Evolutionary conservation across 2,113 vertebrate genomes (phyloP).

Genomic region (Tetraodon nigroviridis): DNA sequence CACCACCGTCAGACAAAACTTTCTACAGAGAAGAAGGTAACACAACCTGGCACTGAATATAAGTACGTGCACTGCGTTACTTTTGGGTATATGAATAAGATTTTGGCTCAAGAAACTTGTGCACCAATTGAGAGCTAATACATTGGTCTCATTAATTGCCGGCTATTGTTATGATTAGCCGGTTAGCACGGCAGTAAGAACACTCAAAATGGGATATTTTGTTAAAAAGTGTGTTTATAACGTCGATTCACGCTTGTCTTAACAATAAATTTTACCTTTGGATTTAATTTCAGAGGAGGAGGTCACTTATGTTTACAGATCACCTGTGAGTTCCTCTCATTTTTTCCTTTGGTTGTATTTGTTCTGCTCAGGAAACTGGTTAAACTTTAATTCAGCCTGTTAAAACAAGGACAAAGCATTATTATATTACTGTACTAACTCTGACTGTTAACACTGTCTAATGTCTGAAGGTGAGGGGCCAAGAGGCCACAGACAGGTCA

Average conservation of each 20-base stretch:
- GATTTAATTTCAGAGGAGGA: constrained; percentile 63
- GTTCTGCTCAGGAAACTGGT: not conserved
- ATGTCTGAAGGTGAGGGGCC: constrained; percentile 38
- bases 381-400: not conserved
- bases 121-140: too few relatives aligned
- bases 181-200: too few relatives aligned
- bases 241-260: not conserved
- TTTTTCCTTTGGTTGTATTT: not conserved
- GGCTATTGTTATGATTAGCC: too few relatives aligned
- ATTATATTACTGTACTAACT: too few relatives aligned
- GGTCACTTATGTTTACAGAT: constrained; percentile 60
- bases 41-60: not conserved
- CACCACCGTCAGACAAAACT: constrained; percentile 52
- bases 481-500: constrained; percentile 41
- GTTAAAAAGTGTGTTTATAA: too few relatives aligned
- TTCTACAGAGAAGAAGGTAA: constrained; percentile 70
- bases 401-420: too few relatives aligned
- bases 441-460: not conserved
- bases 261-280: not conserved
- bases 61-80: too few relatives aligned
- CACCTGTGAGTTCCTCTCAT: constrained; percentile 52
- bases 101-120: too few relatives aligned
- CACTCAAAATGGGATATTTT: too few relatives aligned
- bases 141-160: too few relatives aligned
- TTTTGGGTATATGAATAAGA: too few relatives aligned